Conservation (phyloP, 2,888 invertebrate genomes). For the Amphiduros pacificus region DNA sequence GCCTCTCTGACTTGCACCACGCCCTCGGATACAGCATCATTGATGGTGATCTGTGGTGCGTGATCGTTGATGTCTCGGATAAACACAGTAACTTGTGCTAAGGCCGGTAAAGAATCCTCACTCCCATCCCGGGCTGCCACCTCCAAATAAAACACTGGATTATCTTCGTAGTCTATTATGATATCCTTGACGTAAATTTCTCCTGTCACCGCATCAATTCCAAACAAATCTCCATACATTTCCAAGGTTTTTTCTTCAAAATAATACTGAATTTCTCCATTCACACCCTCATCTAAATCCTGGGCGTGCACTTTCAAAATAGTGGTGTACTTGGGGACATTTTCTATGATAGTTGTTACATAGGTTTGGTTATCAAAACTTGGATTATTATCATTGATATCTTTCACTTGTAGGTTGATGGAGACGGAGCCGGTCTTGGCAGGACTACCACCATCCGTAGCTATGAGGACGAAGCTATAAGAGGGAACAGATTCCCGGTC, state of each 20-base stretch:
- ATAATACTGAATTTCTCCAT: slow-evolving; percentile 33
- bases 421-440: slow-evolving; percentile 15
- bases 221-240: slow-evolving; percentile 16
- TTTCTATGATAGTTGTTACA: slow-evolving; percentile 15
- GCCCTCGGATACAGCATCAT: background rate
- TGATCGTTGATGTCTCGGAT: slow-evolving; percentile 16
- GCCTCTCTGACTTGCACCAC: slow-evolving; percentile 62
- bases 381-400: slow-evolving; percentile 29
- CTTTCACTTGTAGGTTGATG: slow-evolving; percentile 25
- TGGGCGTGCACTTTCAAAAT: slow-evolving; percentile 33
- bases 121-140: slow-evolving; percentile 23
- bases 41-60: slow-evolving; percentile 9
- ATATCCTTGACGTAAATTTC: slow-evolving; percentile 14
- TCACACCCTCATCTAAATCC: slow-evolving; percentile 34
- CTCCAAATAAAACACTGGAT: slow-evolving; percentile 13
- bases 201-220: slow-evolving; percentile 15
- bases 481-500: slow-evolving; percentile 9
- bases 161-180: slow-evolving; percentile 28
- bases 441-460: slow-evolving; percentile 56
- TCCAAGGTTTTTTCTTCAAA: slow-evolving; percentile 9
- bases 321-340: slow-evolving; percentile 7
- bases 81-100: slow-evolving; percentile 11
- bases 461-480: slow-evolving; percentile 75
- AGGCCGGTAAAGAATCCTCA: slow-evolving; percentile 2
- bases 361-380: slow-evolving; percentile 21